Base-by-base conservation (phyloP, 2,113 vertebrate species). In the Brachypteracias leptosomus region DNA sequence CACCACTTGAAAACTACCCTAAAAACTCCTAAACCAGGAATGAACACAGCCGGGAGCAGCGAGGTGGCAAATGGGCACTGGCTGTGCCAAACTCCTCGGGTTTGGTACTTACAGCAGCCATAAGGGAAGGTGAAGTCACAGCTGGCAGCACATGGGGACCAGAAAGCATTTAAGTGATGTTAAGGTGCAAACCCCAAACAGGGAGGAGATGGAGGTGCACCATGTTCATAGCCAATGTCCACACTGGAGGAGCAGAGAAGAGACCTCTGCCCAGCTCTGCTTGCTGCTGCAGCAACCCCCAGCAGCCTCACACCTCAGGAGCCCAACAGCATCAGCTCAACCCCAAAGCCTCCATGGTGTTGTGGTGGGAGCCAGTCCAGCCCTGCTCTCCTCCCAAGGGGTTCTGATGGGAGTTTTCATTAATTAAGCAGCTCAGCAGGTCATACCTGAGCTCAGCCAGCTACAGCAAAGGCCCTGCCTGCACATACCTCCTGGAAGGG, bases 301-400 rank as follows among this genome's bases (percentile, higher is more conserved):
- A 70, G 57, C 36, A 77, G 19, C 59, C 16, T 18, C 1, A 2
- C 1, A 8, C 55, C 1, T 1, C 0, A 0, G n/a, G 16, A 73
- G 20, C 14, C 24, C 14, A 9, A 17, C 0, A 4, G 49, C 49
- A 44, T 13, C 59, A 35, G 11, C 62, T 51, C 16, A 24, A 68
- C 36, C 14, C 17, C 59, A 82, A 58, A 68, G 40, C 5, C n/a
- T 70, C 28, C 42, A 13, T 47, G 15, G 3, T 5, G 10, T 15
- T 1, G 0, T 3, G 26, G 44, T 14, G 52, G 70, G 70, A 91
- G 44, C 65, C 58, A 85, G 74, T n/a, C 25, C 74, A 61, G 36
- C 18, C 35, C 29, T 0, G 1, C n/a, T 24, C 66, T 61, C 19
- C 70, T 87, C 62, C 55, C 71, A 54, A 6, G 31, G 28, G 25